Evolutionary conservation across 1,140 invertebrate genomes (phyloP), one percentile per base, ranked within the genome.

Genomic region (Dreissena rostriformis): DNA sequence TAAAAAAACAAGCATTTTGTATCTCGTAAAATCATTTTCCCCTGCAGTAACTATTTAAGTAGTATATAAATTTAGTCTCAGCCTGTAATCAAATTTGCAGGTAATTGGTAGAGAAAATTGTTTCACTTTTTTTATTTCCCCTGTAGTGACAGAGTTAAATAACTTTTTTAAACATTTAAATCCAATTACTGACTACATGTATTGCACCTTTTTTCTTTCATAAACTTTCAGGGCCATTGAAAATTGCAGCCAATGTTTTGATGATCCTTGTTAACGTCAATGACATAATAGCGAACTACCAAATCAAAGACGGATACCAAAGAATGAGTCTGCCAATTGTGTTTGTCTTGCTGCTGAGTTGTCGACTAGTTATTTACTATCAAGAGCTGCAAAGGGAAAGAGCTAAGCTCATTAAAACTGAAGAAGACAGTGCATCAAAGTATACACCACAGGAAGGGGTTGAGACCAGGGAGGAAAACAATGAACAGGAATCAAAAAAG

Each of bases 291-390:
- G 98, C 97, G 4, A 98, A 99, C 92, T 96, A 96, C 88, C 97
- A 97, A 95, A 96, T 98, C 4, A 96, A 97, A 81, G 97, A 99
- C 93, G 97, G 97, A 86, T 96, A 99, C 92, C 98, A 99, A 92
- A 95, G 97, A 88, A 97, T 97, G 80, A 97, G 97, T 74, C 97
- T 98, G 10, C 96, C 97, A 61, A 93, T 99, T 88, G 97, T 99
- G 19, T 99, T 99, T 93, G 97, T 98, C 89, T 97, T 99, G 89
- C 98, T 99, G 96, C 94, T 99, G n/a, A 96, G 96, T 67, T 98
- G 98, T 87, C 95, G 98, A 85, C 94, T 99, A 63, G 97, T 99
- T 19, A 96, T 97, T 28, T 87, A 87, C 65, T 86, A 90, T 49
- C 91, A 92, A 77, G 84, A 26, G 79, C 81, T 53, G 75, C 80